Evolutionary conservation across 2,797 vertebrate genomes (phyloP), one percentile per base, ranked within the genome.

Genomic region (Intellagama lesueurii): DNA sequence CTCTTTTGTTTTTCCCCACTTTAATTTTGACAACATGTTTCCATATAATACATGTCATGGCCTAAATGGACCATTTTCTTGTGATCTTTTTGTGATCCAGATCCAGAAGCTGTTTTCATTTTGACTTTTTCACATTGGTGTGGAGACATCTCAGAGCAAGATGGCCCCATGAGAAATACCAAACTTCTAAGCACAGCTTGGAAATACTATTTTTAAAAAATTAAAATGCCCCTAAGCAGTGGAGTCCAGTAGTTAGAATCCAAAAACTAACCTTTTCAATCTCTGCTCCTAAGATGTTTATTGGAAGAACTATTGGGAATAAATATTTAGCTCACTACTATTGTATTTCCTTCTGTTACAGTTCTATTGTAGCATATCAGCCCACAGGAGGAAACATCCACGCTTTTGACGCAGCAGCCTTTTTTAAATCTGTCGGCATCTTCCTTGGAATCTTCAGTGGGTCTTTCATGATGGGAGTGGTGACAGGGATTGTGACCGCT

Each of bases 361-460:
- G 99, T 92, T 99, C 99, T 69, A 99, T 99, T 77, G 97, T 99
- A 92, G 98, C 99, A 0, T 99, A 99, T 96, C 99, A 99, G 93
- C 99, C 99, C 35, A 97, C 97, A 0, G 98, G 98, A 26, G 96
- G 97, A n/a, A 99, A 99, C 93, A 98, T 97, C 0, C 98, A 99
- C 81, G 98, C 97, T 85, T 99, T 99, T 80, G 99, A 99, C 75
- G 98, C 99, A n/a, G 96, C 98, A 0, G 99, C 99, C 0, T 99
- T 99, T 94, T 99, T 99, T 96, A 99, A 99, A 95, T 99, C 98
- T 0, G 98, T 99, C 64, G 99, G 99, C 9, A 97, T 99, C 92
- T 99, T 99, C 92, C 96, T 99, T 92, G 99, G 99, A 52, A 99
- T 99, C 94, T 99, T 99, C 96, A 99, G 99, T 66, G 99, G 99